Evolutionary conservation across 2,113 vertebrate genomes (phyloP).

Genomic region (Cariama cristata): DNA sequence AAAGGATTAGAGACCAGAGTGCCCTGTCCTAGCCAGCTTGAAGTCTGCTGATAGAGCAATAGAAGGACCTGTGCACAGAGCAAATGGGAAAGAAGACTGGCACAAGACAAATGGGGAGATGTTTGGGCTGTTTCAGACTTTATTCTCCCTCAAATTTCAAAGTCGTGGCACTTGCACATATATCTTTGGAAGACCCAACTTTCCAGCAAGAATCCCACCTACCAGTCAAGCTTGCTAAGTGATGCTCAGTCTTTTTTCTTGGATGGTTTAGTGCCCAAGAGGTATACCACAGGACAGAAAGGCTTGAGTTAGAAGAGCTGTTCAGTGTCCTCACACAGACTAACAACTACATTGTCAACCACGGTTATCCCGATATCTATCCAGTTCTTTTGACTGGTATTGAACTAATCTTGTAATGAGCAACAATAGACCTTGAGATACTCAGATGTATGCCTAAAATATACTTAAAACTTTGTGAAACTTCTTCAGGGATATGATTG

Average conservation of each 20-base stretch:
- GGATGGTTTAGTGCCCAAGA: background rate
- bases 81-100: background rate
- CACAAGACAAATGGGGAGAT: background rate
- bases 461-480: background rate
- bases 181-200: no score
- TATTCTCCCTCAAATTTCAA: background rate
- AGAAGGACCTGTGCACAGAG: accelerated
- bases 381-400: background rate
- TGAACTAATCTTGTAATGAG: background rate
- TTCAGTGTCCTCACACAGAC: background rate
- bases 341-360: background rate
- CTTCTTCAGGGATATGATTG: background rate
- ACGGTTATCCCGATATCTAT: background rate
- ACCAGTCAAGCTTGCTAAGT: background rate
- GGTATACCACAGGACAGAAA: background rate
- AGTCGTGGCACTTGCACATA: background rate
- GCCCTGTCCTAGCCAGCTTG: background rate
- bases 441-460: background rate
- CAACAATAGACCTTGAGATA: background rate
- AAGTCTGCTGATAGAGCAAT: background rate
- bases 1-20: background rate
- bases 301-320: no score
- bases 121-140: background rate
- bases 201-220: background rate
- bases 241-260: background rate